These are phyloP conservation scores for Glossophaga mutica DNA, from an alignment of 2,797 vertebrate species.

Conservation along the genomic window DNA sequence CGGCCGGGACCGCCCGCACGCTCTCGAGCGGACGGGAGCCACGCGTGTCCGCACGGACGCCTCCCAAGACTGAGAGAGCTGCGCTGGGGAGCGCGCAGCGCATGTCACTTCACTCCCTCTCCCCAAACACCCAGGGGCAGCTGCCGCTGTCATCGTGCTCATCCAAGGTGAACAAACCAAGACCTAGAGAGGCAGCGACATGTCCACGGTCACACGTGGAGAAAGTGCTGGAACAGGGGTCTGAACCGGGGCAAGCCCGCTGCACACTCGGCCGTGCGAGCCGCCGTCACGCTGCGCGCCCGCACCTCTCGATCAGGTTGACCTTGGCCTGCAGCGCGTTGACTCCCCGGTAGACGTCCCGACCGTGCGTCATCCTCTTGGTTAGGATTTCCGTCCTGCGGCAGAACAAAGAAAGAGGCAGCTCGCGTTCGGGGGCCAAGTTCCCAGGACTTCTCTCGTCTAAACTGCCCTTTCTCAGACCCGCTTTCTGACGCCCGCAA, in stretches of 20 bases:
- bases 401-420: not conserved
- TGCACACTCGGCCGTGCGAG: not conserved
- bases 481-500: not conserved
- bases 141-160: accelerated
- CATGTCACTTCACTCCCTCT: accelerated
- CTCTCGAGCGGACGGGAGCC: not conserved
- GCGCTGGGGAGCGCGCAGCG: accelerated
- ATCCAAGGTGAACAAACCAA: no score
- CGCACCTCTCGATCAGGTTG: conserved; percentile 83
- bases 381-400: conserved; percentile 78
- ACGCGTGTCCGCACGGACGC: accelerated
- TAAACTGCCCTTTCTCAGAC: not conserved
- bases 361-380: conserved; percentile 74
- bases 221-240: not conserved
- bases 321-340: conserved; percentile 73
- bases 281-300: accelerated
- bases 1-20: accelerated
- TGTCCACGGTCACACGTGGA: accelerated
- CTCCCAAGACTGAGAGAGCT: not conserved
- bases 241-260: accelerated
- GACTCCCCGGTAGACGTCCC: not conserved
- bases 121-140: not conserved
- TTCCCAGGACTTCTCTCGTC: not conserved
- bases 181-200: not conserved
- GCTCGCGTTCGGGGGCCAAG: not conserved